Base-by-base conservation (phyloP, 2,113 vertebrate genomes). In the Rallus limicola region DNA sequence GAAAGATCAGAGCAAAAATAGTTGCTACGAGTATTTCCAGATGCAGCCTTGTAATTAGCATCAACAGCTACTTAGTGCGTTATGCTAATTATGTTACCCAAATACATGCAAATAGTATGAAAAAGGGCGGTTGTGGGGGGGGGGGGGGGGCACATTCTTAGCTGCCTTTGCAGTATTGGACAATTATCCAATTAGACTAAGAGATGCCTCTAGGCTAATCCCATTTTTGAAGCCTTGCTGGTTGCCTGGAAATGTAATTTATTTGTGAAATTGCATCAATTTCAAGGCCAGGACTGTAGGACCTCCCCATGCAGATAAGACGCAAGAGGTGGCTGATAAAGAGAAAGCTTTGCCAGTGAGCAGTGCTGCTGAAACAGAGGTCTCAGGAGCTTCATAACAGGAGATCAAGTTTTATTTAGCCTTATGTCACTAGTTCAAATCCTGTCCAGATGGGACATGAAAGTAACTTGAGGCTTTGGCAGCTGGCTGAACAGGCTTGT, bases 21-120 rank as follows among this genome's bases (percentile, higher is more conserved):
- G 48, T 77, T 13, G 5, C 38, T 55, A 76, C 28, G 50, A 93
- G 76, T 58, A 91, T 88, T 92, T 95, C 84, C 91, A 95, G 84
- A 87, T 93, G 84, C 78, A 92, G 70, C 34, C 53, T 76, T 55
- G 59, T 65, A 91, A 96, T 92, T 89, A 92, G 6, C 74, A 85
- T 65, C 55, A 85, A 92, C 50, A 84, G 63, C 65, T 93, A 92
- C 69, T 92, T 50, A 53, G 83, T 38, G 8, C 6, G 36, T 82
- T 76, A 85, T 58, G 44, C 16, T 77, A 95, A 89, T 92, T 94
- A 64, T 62, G 21, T 42, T 63, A 55, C 48, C 53, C 62, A 76
- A 93, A 81, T 75, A 69, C 23, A 87, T 33, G 58, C 84, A 76
- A 91, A 89, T 59, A 89, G 62, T 71, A 89, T 44, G 36, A 84